These are phyloP conservation scores for Noctilio leporinus DNA, from an alignment of 2,113 vertebrate species.

Conservation along the genomic window DNA sequence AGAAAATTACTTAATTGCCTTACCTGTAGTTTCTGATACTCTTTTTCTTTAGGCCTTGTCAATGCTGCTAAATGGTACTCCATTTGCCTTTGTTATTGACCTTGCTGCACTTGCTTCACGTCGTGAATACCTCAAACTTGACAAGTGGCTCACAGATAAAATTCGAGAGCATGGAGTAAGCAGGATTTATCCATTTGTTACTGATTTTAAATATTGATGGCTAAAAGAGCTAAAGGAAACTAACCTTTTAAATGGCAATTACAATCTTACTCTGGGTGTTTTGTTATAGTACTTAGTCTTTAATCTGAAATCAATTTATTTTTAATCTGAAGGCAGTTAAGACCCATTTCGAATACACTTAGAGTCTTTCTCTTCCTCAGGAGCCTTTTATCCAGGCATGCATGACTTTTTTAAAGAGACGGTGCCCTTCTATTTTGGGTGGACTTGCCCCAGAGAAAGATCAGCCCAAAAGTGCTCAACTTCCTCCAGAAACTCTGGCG, in stretches of 20 bases:
- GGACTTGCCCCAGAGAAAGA: slow-evolving; percentile 98
- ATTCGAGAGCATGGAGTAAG: slow-evolving; percentile 98
- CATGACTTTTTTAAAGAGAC: slow-evolving; percentile 97
- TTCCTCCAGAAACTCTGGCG: slow-evolving; percentile 96
- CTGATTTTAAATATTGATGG: slow-evolving; percentile 50
- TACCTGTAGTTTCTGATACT: slow-evolving; percentile 62
- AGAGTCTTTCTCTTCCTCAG: slow-evolving; percentile 71
- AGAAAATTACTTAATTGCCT: slow-evolving; percentile 46
- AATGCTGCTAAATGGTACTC: slow-evolving; percentile 99
- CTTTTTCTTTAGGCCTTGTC: slow-evolving; percentile 90
- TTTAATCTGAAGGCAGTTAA: slow-evolving; percentile 17
- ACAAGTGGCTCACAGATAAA: slow-evolving; percentile 99
- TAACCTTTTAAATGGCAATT: slow-evolving; percentile 30
- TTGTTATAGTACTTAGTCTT: slow-evolving; percentile 39
- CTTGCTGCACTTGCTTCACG: slow-evolving; percentile 99
- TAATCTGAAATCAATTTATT: slow-evolving; percentile 26
- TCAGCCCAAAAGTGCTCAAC: slow-evolving; percentile 98
- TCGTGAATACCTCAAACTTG: slow-evolving; percentile 99
- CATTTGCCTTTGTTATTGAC: slow-evolving; percentile 99
- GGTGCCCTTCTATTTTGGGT: slow-evolving; percentile 97
- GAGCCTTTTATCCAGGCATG: slow-evolving; percentile 99
- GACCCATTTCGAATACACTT: slow-evolving; percentile 16
- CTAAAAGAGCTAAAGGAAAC: slow-evolving; percentile 55
- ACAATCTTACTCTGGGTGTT: slow-evolving; percentile 39
- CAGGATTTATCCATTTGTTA: slow-evolving; percentile 70